Conservation (phyloP, 1,140 invertebrate species). For the Dysdera silvatica region DNA sequence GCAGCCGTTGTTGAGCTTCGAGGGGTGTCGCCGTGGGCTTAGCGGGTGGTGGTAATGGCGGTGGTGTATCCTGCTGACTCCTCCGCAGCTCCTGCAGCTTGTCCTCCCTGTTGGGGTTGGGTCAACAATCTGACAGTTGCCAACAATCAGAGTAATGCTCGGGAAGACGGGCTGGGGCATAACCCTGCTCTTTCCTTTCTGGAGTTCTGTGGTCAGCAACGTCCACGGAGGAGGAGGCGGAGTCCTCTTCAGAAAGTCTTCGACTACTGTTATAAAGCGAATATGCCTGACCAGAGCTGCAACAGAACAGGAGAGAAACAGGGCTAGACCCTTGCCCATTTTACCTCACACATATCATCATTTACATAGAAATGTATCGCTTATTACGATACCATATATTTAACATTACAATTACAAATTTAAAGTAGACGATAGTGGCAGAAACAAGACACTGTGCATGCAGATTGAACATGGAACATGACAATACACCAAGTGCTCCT, state of each 20-base stretch:
- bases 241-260: slow-evolving; percentile 19
- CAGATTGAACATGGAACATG: too few species aligned
- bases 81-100: slow-evolving; percentile 35
- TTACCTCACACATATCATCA: too few species aligned
- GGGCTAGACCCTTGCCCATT: slow-evolving; percentile 27
- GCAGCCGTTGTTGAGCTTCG: too few species aligned
- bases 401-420: too few species aligned
- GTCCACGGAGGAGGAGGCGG: too few species aligned
- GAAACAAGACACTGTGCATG: too few species aligned
- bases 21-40: neutral
- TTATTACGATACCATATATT: too few species aligned
- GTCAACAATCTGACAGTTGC: slow-evolving; percentile 27
- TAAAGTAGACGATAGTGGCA: too few species aligned
- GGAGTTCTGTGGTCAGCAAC: slow-evolving; percentile 20
- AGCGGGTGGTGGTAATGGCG: slow-evolving; percentile 18
- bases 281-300: slow-evolving; percentile 28
- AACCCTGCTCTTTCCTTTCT: slow-evolving; percentile 28
- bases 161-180: slow-evolving; percentile 16
- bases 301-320: slow-evolving; percentile 31
- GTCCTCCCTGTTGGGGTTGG: slow-evolving; percentile 32
- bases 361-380: too few species aligned
- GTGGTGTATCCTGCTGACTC: slow-evolving; percentile 26
- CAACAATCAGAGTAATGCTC: slow-evolving; percentile 19
- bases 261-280: slow-evolving; percentile 19
- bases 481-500: too few species aligned